Evolutionary conservation across 2,797 vertebrate genomes (phyloP).

Genomic region (Setipinna tenuifilis): DNA sequence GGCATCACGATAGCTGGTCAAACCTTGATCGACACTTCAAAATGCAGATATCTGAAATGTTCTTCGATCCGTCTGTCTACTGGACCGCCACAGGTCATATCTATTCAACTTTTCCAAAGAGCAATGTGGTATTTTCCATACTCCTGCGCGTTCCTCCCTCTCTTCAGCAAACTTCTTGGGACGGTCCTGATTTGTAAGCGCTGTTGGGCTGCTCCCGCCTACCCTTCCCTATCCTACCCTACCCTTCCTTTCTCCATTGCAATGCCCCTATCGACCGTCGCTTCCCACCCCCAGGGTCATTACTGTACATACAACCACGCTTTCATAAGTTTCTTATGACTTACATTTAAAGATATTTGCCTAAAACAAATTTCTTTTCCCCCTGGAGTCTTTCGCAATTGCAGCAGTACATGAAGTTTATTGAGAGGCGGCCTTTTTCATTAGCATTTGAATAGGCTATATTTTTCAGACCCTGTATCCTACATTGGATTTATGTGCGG

Average conservation of each 20-base stretch:
- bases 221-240: neutral
- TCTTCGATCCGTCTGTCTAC: conserved; percentile 29
- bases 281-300: neutral
- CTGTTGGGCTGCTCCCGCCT: conserved; percentile 36
- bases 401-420: neutral
- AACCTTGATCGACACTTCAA: neutral
- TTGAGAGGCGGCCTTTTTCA: neutral
- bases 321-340: conserved; percentile 1
- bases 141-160: conserved; percentile 4
- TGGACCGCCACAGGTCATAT: conserved; percentile 31
- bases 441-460: neutral
- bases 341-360: neutral
- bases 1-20: conserved; percentile 38
- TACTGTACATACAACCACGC: neutral
- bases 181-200: conserved; percentile 47
- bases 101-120: conserved; percentile 19
- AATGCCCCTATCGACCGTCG: neutral
- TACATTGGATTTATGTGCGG: neutral
- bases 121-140: conserved; percentile 27
- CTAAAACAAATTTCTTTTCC: neutral
- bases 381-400: neutral
- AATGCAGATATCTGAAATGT: neutral
- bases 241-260: neutral
- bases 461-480: neutral
- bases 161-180: conserved; percentile 39